phyloP scores from a whole-genome alignment of 1,140 invertebrate species.

The Apocrypta bakeri region DNA sequence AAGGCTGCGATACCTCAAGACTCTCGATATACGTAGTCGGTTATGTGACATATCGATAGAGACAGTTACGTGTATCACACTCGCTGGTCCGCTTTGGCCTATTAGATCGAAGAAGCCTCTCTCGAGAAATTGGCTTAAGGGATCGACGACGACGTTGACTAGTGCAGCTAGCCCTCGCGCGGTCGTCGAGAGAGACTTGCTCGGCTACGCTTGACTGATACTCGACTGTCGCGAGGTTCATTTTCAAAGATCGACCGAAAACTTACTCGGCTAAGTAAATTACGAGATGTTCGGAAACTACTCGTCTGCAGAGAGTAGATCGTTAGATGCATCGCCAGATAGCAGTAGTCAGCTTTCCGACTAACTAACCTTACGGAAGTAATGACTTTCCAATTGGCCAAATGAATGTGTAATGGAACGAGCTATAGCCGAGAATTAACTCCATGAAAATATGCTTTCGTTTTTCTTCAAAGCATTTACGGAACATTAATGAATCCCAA shows the following conservation, averaged over 20 bases:
- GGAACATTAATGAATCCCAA: no score
- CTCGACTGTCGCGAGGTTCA: background rate
- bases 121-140: slow-evolving; percentile 62
- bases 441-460: no score
- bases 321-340: no score
- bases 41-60: background rate
- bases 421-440: no score
- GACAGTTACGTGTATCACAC: slow-evolving; percentile 3
- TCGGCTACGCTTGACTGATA: slow-evolving; percentile 1
- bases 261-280: background rate
- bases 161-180: background rate
- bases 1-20: no score
- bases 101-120: slow-evolving; percentile 63
- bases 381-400: no score
- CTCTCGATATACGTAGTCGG: background rate
- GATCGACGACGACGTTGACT: slow-evolving; percentile 42
- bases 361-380: no score
- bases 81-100: slow-evolving; percentile 27
- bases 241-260: background rate
- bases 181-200: background rate
- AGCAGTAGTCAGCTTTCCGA: no score
- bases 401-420: no score
- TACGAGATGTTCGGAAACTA: background rate
- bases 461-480: no score
- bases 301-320: no score